Conservation (phyloP, 2,113 vertebrate genomes). For the Perca schrenkii region DNA sequence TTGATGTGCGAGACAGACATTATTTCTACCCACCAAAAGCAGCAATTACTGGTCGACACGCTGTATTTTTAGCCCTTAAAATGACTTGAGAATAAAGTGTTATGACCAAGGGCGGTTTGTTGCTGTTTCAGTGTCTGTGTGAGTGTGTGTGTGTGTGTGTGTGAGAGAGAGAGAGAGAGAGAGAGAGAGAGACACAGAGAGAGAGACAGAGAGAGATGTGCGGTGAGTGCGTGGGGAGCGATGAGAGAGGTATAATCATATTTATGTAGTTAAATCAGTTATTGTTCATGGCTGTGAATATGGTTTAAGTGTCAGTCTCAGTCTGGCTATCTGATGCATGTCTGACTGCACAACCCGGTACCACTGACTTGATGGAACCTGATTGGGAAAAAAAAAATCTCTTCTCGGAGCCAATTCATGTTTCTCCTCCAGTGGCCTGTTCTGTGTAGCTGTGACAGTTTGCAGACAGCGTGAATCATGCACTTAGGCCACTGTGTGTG, state of each 20-base stretch:
- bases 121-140: not conserved
- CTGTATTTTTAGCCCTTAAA: slow-evolving; percentile 2
- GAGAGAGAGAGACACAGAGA: too few species aligned
- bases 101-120: not conserved
- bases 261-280: slow-evolving; percentile 35
- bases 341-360: slow-evolving; percentile 49
- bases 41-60: not conserved
- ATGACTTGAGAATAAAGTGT: not conserved
- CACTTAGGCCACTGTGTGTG: slow-evolving; percentile 30
- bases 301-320: slow-evolving; percentile 18
- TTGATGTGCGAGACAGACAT: not conserved
- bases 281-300: slow-evolving; percentile 21
- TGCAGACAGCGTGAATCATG: slow-evolving; percentile 40
- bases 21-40: slow-evolving; percentile 24
- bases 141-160: too few species aligned
- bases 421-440: slow-evolving; percentile 62
- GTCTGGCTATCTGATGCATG: slow-evolving; percentile 46
- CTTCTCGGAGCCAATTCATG: slow-evolving; percentile 60
- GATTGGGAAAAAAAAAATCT: slow-evolving; percentile 63
- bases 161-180: too few species aligned
- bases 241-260: not conserved
- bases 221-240: not conserved
- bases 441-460: slow-evolving; percentile 51
- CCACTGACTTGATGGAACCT: slow-evolving; percentile 59
- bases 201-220: too few species aligned